Percentiles rank a stretch among this genome's conserved stretches.
Conservation (phyloP, 35 echinoderm and acorn worm species). For the Heliocidaris erythrogramma region DNA sequence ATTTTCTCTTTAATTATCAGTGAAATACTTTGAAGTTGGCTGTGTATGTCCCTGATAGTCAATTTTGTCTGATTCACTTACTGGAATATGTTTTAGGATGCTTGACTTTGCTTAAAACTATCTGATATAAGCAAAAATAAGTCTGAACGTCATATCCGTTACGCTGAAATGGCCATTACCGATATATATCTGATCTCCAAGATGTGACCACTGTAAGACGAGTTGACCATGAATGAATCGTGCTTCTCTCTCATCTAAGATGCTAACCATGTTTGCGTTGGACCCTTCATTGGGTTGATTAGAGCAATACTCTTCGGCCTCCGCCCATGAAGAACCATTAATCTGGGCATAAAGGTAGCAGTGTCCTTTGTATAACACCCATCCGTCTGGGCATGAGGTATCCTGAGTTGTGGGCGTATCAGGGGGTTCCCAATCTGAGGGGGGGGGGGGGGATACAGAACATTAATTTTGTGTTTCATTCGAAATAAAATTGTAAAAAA, state of each 20-base stretch:
- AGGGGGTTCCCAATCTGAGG: background rate
- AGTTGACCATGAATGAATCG: background rate
- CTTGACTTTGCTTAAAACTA: too few species aligned
- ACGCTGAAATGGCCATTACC: background rate
- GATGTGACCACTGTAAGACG: background rate
- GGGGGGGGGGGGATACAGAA: background rate
- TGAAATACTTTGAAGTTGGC: too few species aligned
- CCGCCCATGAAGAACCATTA: background rate
- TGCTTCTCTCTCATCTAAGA: background rate
- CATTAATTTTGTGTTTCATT: background rate
- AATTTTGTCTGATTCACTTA: too few species aligned
- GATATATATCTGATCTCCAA: constrained; percentile 21
- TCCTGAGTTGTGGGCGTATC: background rate
- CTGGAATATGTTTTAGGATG: too few species aligned
- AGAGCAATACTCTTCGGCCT: constrained; percentile 36
- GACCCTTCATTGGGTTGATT: background rate
- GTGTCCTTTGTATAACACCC: background rate
- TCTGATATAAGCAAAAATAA: too few species aligned
- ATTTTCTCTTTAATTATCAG: too few species aligned
- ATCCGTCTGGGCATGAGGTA: background rate
- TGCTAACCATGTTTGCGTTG: constrained; percentile 24
- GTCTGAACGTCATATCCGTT: too few species aligned
- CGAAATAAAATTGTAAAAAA: too few species aligned
- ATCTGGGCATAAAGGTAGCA: background rate
- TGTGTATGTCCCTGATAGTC: too few species aligned